A percentile compares a stretch with the other conserved stretches of the same genome.
Evolutionary conservation across 2,888 invertebrate genomes (phyloP).

Genomic region (Arge pagana): DNA sequence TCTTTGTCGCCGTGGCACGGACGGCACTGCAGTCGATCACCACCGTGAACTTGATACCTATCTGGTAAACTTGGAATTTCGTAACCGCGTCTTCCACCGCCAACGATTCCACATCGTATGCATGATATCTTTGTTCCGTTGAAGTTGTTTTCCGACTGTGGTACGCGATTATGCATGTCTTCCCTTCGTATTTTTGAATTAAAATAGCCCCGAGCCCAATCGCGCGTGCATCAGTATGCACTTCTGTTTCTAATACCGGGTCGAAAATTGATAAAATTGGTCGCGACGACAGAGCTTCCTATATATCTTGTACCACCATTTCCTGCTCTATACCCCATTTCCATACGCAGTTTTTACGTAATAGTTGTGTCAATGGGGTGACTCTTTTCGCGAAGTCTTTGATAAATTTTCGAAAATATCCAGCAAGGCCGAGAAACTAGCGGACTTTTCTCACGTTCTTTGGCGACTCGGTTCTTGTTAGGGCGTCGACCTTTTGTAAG

Average conservation of each 20-base stretch:
- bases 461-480: constrained; percentile 59
- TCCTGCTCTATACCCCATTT: constrained; percentile 18
- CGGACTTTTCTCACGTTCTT: constrained; percentile 61
- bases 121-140: no score
- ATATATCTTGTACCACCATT: constrained; percentile 11
- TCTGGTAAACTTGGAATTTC: constrained; percentile 46
- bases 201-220: constrained; percentile 44
- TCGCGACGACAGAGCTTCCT: constrained; percentile 18
- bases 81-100: constrained; percentile 39
- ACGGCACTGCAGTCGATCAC: constrained; percentile 47
- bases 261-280: constrained; percentile 30
- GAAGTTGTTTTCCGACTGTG: constrained; percentile 31
- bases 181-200: constrained; percentile 34
- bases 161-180: constrained; percentile 41
- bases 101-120: no score
- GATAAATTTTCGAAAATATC: constrained; percentile 23
- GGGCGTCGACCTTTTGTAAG: constrained; percentile 40
- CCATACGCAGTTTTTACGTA: constrained; percentile 15
- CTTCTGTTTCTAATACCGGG: constrained; percentile 20
- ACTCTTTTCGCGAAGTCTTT: constrained; percentile 10
- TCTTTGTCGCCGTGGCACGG: constrained; percentile 37
- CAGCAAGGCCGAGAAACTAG: background rate
- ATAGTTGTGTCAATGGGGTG: constrained; percentile 13
- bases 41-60: constrained; percentile 41
- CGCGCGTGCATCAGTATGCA: constrained; percentile 7